phyloP scores from a whole-genome alignment of 2,113 vertebrate genomes.

The Epinephelus fuscoguttatus region DNA sequence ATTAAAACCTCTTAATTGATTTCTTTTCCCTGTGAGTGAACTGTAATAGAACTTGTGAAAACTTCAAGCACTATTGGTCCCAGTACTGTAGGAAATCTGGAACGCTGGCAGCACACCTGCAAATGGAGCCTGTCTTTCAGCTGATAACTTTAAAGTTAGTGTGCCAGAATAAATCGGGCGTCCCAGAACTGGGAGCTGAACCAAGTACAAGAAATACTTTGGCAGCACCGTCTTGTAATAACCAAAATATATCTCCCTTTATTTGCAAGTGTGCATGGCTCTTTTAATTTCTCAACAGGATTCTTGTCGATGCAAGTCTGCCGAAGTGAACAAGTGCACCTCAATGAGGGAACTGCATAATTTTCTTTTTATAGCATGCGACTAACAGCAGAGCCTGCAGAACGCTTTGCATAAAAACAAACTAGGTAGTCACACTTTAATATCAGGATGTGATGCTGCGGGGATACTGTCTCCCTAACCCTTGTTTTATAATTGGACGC shows the following conservation, averaged over 20 bases:
- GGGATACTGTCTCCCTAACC: background rate
- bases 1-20: conserved; percentile 16
- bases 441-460: conserved; percentile 21
- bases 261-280: conserved; percentile 24
- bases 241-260: conserved; percentile 25
- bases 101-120: conserved; percentile 46
- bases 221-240: conserved; percentile 24
- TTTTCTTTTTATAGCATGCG: conserved; percentile 39
- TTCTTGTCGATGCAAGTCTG: conserved; percentile 33
- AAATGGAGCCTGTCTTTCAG: conserved; percentile 46
- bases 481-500: conserved; percentile 11
- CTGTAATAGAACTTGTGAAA: conserved; percentile 24
- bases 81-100: conserved; percentile 19
- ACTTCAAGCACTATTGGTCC: conserved; percentile 20
- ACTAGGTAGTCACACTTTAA: conserved; percentile 1
- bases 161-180: conserved; percentile 46
- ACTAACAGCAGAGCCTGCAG: conserved; percentile 8
- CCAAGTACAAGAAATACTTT: conserved; percentile 40
- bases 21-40: conserved; percentile 3
- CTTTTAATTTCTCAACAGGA: conserved; percentile 50
- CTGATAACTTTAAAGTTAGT: conserved; percentile 53
- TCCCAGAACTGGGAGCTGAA: conserved; percentile 45
- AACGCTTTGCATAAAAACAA: conserved; percentile 21
- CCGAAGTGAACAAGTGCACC: conserved; percentile 27
- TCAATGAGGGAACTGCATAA: conserved; percentile 33